These are phyloP conservation scores for Abrostola triplasia DNA, from an alignment of 2,888 invertebrate genomes.

Conservation along the genomic window DNA sequence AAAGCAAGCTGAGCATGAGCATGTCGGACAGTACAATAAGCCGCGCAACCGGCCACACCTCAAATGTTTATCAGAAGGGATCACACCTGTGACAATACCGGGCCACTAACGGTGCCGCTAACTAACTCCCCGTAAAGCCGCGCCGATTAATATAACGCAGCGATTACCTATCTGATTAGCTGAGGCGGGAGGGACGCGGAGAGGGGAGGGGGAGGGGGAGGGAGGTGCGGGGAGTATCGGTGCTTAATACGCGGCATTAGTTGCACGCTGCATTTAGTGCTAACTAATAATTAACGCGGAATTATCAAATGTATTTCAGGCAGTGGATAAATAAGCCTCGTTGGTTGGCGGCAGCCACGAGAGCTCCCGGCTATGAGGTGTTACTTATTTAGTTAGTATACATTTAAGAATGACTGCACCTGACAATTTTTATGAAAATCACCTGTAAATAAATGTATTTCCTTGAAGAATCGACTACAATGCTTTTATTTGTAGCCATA, in stretches of 20 bases:
- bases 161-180: constrained; percentile 2
- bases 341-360: not conserved
- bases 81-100: not conserved
- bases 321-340: not conserved
- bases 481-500: no score
- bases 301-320: not conserved
- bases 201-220: not conserved
- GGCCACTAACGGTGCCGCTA: not conserved
- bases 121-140: not conserved
- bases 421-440: no score
- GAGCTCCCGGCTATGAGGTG: not conserved
- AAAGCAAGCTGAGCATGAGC: no score
- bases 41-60: no score
- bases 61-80: not conserved
- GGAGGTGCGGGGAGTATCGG: not conserved
- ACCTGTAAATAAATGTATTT: no score
- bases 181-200: not conserved
- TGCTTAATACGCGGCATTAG: not conserved
- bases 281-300: not conserved
- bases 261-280: not conserved
- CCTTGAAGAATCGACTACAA: no score
- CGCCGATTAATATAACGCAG: not conserved
- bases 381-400: not conserved
- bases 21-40: no score
- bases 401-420: no score